Evolutionary conservation across 2,113 vertebrate species (phyloP), one percentile per base, ranked within the genome.

Genomic region (Cacatua alba): DNA sequence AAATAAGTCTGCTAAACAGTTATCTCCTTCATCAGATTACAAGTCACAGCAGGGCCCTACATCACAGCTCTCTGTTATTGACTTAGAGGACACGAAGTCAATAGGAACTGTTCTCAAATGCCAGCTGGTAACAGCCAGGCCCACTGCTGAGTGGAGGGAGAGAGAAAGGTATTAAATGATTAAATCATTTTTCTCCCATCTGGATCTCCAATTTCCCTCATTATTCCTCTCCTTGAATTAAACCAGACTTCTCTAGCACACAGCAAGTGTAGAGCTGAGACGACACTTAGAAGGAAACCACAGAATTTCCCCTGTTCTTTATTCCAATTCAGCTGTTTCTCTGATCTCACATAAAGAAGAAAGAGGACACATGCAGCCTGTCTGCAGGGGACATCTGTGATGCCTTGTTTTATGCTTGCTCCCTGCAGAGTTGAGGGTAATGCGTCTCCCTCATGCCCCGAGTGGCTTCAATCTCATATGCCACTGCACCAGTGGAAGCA

Each of bases 371-470:
- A 33, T 0, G 4, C 19, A 44, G 64, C 53, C 35, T 51, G 35
- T 55, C 59, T 11, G 31, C 28, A 76, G 33, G 41, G 52, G 51
- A 55, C 52, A 35, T 10, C 57, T 23, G 79, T 2, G 21, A 49
- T 33, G 29, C 49, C 67, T 63, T 24, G 29, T 77, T 77, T 51
- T 21, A 35, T 2, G 1, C 26, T 19, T 17, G 8, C 1, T 43
- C 55, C 80, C 57, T 39, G 41, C 64, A 17, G 59, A 60, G 33
- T 0, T n/a, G 51, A 71, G 51, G 64, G 69, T 7, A 37, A 49
- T 0, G 7, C 2, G 18, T 43, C 55, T 41, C 69, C 41, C 28
- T 64, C 49, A 5, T 20, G 4, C 41, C 23, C 26, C 0, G 6
- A 29, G 25, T 1, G 18, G 52, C 16, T 55, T 55, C 14, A 59